Evolutionary conservation across 2,113 vertebrate genomes (phyloP).

Genomic region (Thinocorus orbignyianus): DNA sequence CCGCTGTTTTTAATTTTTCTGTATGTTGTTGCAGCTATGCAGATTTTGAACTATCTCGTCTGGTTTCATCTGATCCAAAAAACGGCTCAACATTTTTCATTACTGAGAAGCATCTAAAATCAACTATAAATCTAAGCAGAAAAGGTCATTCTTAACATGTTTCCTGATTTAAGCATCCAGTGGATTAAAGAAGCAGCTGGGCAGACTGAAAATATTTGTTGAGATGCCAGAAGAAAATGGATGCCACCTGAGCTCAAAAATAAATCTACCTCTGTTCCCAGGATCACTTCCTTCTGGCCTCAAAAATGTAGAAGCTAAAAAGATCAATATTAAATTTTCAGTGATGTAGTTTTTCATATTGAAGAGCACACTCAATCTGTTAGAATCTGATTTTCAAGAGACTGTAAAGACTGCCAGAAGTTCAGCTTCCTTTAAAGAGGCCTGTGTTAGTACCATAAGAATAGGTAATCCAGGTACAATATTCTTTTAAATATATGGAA

Average conservation of each 20-base stretch:
- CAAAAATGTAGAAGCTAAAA: constrained; percentile 16
- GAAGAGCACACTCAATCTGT: background rate
- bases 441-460: background rate
- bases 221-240: constrained; percentile 10
- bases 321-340: constrained; percentile 43
- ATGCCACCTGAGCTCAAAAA: constrained; percentile 30
- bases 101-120: background rate
- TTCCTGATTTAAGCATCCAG: constrained; percentile 15
- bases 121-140: background rate
- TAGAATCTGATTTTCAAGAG: constrained; percentile 1
- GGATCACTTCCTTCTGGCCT: background rate
- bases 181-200: constrained; percentile 27
- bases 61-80: background rate
- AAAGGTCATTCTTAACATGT: constrained; percentile 31
- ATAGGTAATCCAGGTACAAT: background rate
- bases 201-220: constrained; percentile 43
- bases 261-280: constrained; percentile 6
- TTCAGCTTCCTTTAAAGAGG: background rate
- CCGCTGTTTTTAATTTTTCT: background rate
- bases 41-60: background rate
- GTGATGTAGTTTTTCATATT: background rate
- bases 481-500: background rate
- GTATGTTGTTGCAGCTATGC: background rate
- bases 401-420: background rate
- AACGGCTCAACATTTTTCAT: background rate